These are phyloP conservation scores for Clarias macrocephalus DNA, from an alignment of 2,113 vertebrate genomes.

Conservation along the genomic window DNA sequence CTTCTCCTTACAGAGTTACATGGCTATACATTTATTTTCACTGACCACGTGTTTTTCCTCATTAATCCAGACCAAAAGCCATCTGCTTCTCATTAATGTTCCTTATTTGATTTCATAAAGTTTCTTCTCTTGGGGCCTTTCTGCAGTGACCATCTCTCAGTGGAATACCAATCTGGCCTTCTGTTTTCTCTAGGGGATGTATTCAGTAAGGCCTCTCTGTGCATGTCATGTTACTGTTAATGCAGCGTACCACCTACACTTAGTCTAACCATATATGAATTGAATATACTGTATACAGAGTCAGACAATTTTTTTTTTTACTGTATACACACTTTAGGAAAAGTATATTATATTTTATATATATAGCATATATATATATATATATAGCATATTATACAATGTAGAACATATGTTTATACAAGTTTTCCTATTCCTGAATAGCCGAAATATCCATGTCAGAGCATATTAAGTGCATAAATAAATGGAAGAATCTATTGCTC, in stretches of 20 bases:
- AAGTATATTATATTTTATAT: too few species aligned
- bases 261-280: not conserved
- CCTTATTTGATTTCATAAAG: conserved; percentile 20
- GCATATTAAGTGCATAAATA: not conserved
- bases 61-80: conserved; percentile 26
- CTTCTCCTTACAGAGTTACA: not conserved
- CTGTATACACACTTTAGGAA: too few species aligned
- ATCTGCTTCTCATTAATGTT: conserved; percentile 33
- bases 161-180: not conserved
- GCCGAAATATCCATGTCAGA: too few species aligned
- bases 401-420: too few species aligned
- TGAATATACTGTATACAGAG: not conserved
- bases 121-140: conserved; percentile 27
- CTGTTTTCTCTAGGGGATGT: conserved; percentile 22
- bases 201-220: conserved; percentile 3
- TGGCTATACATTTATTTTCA: not conserved
- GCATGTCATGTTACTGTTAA: conserved; percentile 8
- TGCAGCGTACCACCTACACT: conserved; percentile 12
- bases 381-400: too few species aligned
- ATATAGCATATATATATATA: too few species aligned
- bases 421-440: too few species aligned
- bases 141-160: conserved; percentile 8
- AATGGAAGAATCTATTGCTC: not conserved
- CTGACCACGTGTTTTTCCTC: not conserved
- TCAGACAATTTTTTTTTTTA: too few species aligned